These are phyloP conservation scores for Dunckerocampus dactyliophorus DNA, from an alignment of 2,113 vertebrate species.

Conservation along the genomic window DNA sequence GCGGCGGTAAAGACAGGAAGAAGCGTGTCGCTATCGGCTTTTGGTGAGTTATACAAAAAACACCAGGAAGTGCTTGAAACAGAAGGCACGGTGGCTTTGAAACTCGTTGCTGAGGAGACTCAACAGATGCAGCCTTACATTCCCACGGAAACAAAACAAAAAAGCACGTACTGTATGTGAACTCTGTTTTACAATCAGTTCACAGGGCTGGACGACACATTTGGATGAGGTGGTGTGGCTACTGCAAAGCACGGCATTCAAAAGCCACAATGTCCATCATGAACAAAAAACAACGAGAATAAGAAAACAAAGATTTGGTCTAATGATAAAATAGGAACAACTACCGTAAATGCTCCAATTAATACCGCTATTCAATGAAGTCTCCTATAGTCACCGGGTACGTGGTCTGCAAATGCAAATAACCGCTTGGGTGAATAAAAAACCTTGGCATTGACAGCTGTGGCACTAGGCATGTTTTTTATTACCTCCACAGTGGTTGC, in stretches of 20 bases:
- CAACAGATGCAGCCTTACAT: conserved; percentile 54
- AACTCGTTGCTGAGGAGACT: conserved; percentile 73
- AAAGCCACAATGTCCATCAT: background rate
- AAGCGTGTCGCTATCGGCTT: conserved; percentile 57
- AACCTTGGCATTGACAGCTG: too few relatives aligned
- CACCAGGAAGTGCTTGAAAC: conserved; percentile 79
- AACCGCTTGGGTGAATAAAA: too few relatives aligned
- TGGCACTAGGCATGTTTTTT: too few relatives aligned
- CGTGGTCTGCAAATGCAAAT: too few relatives aligned
- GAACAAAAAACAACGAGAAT: background rate
- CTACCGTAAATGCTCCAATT: conserved; percentile 52
- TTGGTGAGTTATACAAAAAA: conserved; percentile 77
- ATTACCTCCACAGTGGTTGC: too few relatives aligned
- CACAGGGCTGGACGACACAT: conserved; percentile 10
- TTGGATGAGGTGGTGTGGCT: background rate
- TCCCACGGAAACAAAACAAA: background rate
- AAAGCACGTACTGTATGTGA: conserved; percentile 4
- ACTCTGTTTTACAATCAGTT: conserved; percentile 37
- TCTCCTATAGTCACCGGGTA: too few relatives aligned
- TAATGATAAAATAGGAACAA: conserved; percentile 19
- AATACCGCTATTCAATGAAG: too few relatives aligned
- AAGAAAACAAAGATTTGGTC: conserved; percentile 6
- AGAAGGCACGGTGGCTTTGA: conserved; percentile 79
- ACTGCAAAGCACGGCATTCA: too few relatives aligned
- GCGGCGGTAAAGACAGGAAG: conserved; percentile 6